A percentile compares a stretch with the other conserved stretches of the same genome.
Conservation (phyloP, 2,888 invertebrate genomes). For the Platycheirus albimanus region DNA sequence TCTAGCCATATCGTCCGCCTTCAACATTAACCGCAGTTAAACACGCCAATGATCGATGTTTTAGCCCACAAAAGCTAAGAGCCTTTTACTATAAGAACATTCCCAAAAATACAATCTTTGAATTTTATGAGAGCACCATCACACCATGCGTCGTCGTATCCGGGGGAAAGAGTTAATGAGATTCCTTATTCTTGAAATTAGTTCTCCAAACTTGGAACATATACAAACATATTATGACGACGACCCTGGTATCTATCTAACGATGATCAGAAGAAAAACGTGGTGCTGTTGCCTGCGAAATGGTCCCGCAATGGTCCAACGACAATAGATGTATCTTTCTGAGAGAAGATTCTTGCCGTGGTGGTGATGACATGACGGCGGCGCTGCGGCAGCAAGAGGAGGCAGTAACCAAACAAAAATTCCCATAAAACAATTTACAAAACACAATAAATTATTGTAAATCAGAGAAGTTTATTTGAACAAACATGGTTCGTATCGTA, state of each 20-base stretch:
- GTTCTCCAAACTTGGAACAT: conserved; percentile 26
- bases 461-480: conserved; percentile 71
- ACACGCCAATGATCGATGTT: conserved; percentile 69
- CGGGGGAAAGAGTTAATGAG: conserved; percentile 66
- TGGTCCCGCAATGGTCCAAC: conserved; percentile 8
- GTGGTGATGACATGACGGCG: no score
- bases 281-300: conserved; percentile 61
- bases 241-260: conserved; percentile 23
- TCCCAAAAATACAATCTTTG: conserved; percentile 12
- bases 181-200: conserved; percentile 51
- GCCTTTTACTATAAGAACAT: neutral
- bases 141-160: neutral
- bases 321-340: conserved; percentile 19
- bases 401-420: conserved; percentile 15
- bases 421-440: conserved; percentile 58
- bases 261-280: conserved; percentile 54
- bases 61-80: conserved; percentile 25
- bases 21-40: conserved; percentile 60
- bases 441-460: conserved; percentile 65
- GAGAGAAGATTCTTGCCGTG: neutral
- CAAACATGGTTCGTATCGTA: conserved; percentile 59
- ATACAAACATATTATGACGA: neutral
- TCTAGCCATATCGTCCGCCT: conserved; percentile 50
- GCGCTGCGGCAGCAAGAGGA: neutral
- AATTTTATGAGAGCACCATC: conserved; percentile 31